phyloP scores from a whole-genome alignment of 2,113 vertebrate species.

The Sardina pilchardus region DNA sequence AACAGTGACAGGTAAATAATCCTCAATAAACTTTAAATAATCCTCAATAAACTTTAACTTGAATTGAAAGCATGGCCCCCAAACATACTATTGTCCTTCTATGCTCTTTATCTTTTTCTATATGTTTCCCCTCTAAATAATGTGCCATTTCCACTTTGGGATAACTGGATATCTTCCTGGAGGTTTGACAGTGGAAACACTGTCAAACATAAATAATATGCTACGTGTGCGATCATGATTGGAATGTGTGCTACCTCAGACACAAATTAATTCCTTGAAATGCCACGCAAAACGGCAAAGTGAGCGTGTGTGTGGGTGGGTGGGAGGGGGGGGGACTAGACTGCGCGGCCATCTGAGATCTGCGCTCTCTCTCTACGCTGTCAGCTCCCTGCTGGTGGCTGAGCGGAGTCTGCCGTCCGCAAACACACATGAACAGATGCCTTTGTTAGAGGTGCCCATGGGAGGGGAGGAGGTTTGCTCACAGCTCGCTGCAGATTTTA shows the following conservation, averaged over 20 bases:
- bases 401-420: slow-evolving; percentile 59
- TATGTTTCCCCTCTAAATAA: neutral
- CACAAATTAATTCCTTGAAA: neutral
- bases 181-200: too few species aligned
- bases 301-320: neutral
- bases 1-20: neutral
- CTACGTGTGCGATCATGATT: neutral
- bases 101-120: too few species aligned
- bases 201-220: too few species aligned
- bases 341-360: neutral
- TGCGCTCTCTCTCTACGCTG: neutral
- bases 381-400: slow-evolving; percentile 1
- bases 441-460: slow-evolving; percentile 67
- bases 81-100: too few species aligned
- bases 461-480: slow-evolving; percentile 67
- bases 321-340: neutral
- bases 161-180: neutral
- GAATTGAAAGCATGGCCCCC: neutral
- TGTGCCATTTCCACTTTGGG: neutral
- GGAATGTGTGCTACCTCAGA: neutral
- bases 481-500: slow-evolving; percentile 59
- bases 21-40: too few species aligned
- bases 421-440: slow-evolving; percentile 65
- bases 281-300: neutral
- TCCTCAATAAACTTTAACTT: too few species aligned